A percentile compares a stretch with the other conserved stretches of the same genome.
These are phyloP conservation scores for Tadarida brasiliensis DNA, from an alignment of 2,797 vertebrate genomes.

Conservation along the genomic window DNA sequence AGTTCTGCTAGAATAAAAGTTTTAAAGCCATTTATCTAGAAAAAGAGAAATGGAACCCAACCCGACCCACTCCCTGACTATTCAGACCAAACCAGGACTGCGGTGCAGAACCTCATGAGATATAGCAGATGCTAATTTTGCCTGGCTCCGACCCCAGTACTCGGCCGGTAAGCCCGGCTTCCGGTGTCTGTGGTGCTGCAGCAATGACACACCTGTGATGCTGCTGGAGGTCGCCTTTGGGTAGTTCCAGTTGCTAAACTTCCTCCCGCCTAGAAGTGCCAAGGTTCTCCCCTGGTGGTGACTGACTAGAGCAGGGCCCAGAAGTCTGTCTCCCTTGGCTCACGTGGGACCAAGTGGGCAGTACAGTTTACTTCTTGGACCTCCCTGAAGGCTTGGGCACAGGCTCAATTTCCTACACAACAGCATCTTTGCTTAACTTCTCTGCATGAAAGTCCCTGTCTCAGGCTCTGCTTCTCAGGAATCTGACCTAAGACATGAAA, in stretches of 20 bases:
- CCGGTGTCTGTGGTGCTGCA: neutral
- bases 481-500: neutral
- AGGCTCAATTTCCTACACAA: neutral
- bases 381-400: neutral
- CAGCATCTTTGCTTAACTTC: neutral
- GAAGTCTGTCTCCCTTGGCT: neutral
- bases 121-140: neutral
- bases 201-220: neutral
- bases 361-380: neutral
- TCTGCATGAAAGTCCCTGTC: neutral
- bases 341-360: neutral
- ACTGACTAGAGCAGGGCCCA: neutral
- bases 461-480: neutral
- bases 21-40: neutral
- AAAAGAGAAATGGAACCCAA: slow-evolving; percentile 6
- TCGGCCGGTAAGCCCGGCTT: neutral
- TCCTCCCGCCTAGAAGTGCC: neutral
- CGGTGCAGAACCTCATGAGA: neutral
- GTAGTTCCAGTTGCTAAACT: neutral
- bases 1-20: neutral
- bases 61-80: neutral
- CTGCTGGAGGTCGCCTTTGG: neutral
- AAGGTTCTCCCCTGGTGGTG: neutral
- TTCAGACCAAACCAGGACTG: neutral
- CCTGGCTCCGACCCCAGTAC: neutral